Percentiles rank a stretch among this genome's conserved stretches.
phyloP scores from a whole-genome alignment of 1,140 invertebrate genomes.

The Zaprionus camerounensis region DNA sequence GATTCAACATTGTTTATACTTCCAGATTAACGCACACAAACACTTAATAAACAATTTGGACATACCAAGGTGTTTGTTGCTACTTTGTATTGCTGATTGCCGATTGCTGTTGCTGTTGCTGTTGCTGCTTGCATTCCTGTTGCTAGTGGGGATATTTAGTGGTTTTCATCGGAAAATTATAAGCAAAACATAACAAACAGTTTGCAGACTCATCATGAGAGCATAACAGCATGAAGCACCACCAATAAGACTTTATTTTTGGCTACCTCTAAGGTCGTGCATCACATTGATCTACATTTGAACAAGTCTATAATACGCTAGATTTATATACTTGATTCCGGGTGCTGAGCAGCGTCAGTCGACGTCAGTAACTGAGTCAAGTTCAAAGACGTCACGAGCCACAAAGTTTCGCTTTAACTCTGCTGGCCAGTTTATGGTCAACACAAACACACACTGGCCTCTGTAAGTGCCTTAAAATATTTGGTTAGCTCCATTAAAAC shows the following conservation, averaged over 20 bases:
- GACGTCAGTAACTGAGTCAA: conserved; percentile 48
- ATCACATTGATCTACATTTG: conserved; percentile 29
- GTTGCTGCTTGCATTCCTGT: conserved; percentile 5
- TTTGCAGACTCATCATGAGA: conserved; percentile 18
- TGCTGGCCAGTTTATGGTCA: conserved; percentile 37
- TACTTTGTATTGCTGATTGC: background rate
- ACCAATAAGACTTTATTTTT: conserved; percentile 50
- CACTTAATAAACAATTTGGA: conserved; percentile 75
- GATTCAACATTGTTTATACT: conserved; percentile 68
- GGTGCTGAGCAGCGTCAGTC: background rate
- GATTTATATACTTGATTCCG: background rate
- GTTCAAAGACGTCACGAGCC: conserved; percentile 75
- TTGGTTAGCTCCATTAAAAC: conserved; percentile 69
- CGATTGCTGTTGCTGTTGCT: background rate
- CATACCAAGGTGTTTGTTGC: conserved; percentile 39
- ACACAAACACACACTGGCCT: conserved; percentile 36
- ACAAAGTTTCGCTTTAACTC: conserved; percentile 63
- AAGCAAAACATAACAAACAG: conserved; percentile 66
- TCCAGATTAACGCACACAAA: conserved; percentile 45
- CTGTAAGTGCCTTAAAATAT: conserved; percentile 61
- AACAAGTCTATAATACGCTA: background rate
- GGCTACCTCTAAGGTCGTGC: background rate
- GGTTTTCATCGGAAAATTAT: conserved; percentile 69
- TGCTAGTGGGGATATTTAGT: conserved; percentile 57
- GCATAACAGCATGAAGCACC: conserved; percentile 6